Conservation (phyloP, 2,888 invertebrate genomes). For the Dryadula phaetusa region DNA sequence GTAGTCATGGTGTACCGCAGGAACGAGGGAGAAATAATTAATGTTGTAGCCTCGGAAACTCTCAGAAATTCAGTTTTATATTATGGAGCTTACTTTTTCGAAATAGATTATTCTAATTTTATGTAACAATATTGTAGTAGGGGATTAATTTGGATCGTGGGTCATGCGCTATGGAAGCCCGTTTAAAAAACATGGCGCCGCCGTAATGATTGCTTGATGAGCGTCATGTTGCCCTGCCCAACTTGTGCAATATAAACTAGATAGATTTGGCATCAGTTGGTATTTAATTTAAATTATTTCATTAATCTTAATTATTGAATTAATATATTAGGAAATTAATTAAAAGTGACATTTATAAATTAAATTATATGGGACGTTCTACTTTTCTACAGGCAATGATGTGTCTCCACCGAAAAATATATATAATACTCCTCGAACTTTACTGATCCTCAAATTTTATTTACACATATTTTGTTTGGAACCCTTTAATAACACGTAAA, state of each 20-base stretch:
- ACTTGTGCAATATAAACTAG: conserved; percentile 48
- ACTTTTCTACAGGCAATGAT: no score
- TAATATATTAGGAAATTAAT: neutral
- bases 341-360: neutral
- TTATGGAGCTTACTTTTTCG: conserved; percentile 55
- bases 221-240: conserved; percentile 58
- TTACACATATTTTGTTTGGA: no score
- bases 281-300: conserved; percentile 29
- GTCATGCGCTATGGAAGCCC: conserved; percentile 72
- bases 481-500: no score
- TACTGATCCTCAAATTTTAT: no score
- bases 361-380: neutral
- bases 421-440: no score
- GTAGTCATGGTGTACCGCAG: conserved; percentile 64
- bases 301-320: neutral
- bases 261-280: conserved; percentile 36
- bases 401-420: no score
- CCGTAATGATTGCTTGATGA: conserved; percentile 81
- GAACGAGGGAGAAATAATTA: conserved; percentile 70
- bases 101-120: conserved; percentile 68
- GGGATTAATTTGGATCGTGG: conserved; percentile 74
- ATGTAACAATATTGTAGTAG: conserved; percentile 69
- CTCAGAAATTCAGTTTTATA: conserved; percentile 61
- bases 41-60: conserved; percentile 65
- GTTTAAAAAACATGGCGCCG: conserved; percentile 82